phyloP scores from a whole-genome alignment of 2,113 vertebrate genomes.

The Eupsittula cactorum region DNA sequence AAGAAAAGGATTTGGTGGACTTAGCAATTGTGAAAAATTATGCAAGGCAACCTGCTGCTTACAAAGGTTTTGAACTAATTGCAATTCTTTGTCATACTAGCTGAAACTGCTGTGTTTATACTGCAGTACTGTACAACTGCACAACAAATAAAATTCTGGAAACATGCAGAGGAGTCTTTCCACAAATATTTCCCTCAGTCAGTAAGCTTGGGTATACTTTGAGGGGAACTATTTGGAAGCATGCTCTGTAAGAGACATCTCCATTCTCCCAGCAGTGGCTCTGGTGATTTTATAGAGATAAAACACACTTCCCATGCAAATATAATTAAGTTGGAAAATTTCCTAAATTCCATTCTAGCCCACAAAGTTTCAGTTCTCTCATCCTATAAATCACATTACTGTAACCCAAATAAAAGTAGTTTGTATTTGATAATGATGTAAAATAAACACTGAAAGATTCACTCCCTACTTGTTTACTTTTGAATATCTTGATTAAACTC shows the following conservation, averaged over 20 bases:
- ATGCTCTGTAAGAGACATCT: not conserved
- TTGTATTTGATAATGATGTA: not conserved
- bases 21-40: not conserved
- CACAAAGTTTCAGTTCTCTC: not conserved
- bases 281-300: not conserved
- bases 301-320: not conserved
- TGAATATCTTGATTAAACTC: not conserved
- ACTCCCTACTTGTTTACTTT: not conserved
- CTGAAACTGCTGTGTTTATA: not conserved
- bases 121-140: not conserved
- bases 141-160: not conserved
- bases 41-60: not conserved
- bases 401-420: not conserved
- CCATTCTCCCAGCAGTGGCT: not conserved
- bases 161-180: not conserved
- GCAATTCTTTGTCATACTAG: not conserved
- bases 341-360: not conserved
- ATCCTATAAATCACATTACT: not conserved
- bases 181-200: not conserved
- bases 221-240: not conserved
- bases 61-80: not conserved
- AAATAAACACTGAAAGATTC: slow-evolving; percentile 4
- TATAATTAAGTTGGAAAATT: not conserved
- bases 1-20: not conserved
- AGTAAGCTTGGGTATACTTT: not conserved